Evolutionary conservation across 2,888 invertebrate species (phyloP).

Genomic region (Galerucella calmariensis): DNA sequence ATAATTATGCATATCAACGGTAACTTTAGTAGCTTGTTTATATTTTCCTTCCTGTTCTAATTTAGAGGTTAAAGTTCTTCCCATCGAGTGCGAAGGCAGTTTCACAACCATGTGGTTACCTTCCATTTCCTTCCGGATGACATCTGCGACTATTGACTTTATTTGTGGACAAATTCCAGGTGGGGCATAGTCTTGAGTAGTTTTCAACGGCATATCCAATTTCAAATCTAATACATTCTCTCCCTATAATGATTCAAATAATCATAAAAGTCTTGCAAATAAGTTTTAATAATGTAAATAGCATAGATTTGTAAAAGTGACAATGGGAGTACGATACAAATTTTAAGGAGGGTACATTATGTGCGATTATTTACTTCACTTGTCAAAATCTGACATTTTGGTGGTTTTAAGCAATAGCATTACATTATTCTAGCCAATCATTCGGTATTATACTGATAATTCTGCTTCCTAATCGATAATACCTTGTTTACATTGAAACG

Average conservation of each 20-base stretch:
- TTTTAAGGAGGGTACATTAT: too few species aligned
- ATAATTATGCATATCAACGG: constrained; percentile 62
- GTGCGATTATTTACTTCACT: too few species aligned
- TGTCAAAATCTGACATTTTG: too few species aligned
- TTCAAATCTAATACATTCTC: constrained; percentile 82
- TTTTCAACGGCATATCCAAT: constrained; percentile 80
- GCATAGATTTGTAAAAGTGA: too few species aligned
- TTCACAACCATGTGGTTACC: constrained; percentile 60
- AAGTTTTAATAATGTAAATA: too few species aligned
- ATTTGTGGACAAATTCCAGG: constrained; percentile 79
- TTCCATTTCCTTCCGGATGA: constrained; percentile 66
- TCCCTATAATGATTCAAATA: constrained; percentile 52
- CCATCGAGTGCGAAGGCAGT: constrained; percentile 60
- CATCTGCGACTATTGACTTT: constrained; percentile 74
- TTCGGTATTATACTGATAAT: too few species aligned
- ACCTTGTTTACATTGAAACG: too few species aligned
- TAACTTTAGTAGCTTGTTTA: constrained; percentile 61
- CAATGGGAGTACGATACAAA: too few species aligned
- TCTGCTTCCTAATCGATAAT: too few species aligned
- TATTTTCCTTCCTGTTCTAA: constrained; percentile 63
- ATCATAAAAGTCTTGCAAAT: neutral
- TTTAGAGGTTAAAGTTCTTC: constrained; percentile 59
- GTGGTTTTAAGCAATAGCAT: too few species aligned
- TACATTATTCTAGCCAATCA: too few species aligned
- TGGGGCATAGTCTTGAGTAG: constrained; percentile 79